phyloP scores from a whole-genome alignment of 2,113 vertebrate species.

The Centrocercus urophasianus region DNA sequence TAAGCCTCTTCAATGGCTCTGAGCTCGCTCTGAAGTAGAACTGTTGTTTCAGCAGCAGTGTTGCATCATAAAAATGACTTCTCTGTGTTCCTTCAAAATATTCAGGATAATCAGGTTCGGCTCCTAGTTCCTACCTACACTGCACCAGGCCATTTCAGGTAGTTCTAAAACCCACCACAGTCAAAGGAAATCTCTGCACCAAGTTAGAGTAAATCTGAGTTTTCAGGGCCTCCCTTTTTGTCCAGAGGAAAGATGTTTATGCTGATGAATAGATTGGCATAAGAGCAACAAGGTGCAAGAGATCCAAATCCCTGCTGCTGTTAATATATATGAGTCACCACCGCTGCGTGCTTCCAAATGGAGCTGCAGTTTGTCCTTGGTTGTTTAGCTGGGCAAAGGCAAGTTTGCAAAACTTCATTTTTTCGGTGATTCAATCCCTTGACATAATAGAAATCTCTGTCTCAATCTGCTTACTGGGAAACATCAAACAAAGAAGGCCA shows the following conservation, averaged over 20 bases:
- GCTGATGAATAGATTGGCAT: constrained; percentile 42
- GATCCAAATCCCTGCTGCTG: constrained; percentile 51
- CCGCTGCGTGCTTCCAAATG: neutral
- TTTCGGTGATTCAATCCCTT: neutral
- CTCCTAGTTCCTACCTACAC: neutral
- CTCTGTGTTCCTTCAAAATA: neutral
- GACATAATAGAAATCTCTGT: neutral
- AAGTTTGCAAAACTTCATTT: neutral
- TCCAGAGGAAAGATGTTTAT: constrained; percentile 1
- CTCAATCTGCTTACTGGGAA: neutral
- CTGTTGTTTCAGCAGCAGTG: neutral
- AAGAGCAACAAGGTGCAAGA: constrained; percentile 2
- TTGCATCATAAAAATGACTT: neutral
- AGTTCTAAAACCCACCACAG: neutral
- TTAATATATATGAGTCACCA: constrained; percentile 52
- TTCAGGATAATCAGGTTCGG: neutral
- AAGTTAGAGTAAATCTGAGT: neutral
- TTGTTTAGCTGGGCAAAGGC: constrained; percentile 16
- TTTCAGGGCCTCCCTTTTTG: neutral
- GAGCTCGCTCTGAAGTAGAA: neutral
- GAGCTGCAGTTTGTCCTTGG: constrained; percentile 57
- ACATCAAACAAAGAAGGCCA: neutral
- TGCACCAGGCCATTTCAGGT: neutral
- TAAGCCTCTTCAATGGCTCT: neutral
- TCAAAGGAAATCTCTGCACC: neutral